Base-by-base conservation (phyloP, 2,797 vertebrate genomes). In the Ctenopoma multispine region DNA sequence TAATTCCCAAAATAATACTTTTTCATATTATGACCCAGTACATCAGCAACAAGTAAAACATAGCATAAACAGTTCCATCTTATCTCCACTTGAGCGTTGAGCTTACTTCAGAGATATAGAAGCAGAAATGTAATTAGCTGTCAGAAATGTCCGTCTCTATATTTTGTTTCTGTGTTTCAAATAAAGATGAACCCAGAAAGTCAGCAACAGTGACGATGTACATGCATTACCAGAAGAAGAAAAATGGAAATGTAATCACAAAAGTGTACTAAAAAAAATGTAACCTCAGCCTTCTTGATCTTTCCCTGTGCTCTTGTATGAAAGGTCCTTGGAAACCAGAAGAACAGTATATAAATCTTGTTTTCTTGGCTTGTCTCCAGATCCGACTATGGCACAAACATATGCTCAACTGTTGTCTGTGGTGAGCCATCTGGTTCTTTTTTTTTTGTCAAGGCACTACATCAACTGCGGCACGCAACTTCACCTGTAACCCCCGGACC, bases 401-500 rank as follows among this genome's bases (percentile, higher is more conserved):
- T 51, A 82, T 80, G 79, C 69, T 69, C 36, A n/a, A 41, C 67
- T 7, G 10, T 64, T 80, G 61, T 77, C 71, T 72, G 83, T 29
- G 24, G 59, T 29, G 49, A 67, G 55, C 84, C 83, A 90, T 82
- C 83, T 85, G 86, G 62, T 69, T 40, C 36, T 15, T 31, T 41
- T 15, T 31, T 41, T 36, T 65, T 74, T 81, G 79, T 86, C 83
- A 88, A 89, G 85, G 84, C 51, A 49, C 76, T 73, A 68, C 74
- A 88, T 80, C 65, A 71, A 57, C 63, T 3, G 36, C 23, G 3
- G 82, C 64, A 57, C 12, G 0, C 66, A 58, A 55, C 38, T 38
- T 51, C 72, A 77, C 75, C 69, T 79, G 64, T 36, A 69, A 64
- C 72, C 70, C 66, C 72, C 8, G 46, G 56, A 55, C 58, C 68